phyloP scores from a whole-genome alignment of 2,113 vertebrate species.

The Phycodurus eques region DNA sequence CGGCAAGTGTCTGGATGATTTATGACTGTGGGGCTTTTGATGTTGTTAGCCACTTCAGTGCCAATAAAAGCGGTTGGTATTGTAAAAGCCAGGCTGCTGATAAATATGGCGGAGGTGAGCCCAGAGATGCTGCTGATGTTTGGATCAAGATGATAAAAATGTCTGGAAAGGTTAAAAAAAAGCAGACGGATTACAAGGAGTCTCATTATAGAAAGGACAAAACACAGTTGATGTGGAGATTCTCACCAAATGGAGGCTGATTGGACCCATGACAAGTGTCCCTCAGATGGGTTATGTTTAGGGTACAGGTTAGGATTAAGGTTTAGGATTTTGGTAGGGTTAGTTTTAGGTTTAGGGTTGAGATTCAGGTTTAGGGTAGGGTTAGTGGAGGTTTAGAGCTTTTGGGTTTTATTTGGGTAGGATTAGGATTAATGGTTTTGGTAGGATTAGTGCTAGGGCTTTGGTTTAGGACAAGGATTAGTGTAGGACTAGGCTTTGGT shows the following conservation, averaged over 20 bases:
- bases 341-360: not conserved
- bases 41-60: conserved; percentile 6
- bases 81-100: not conserved
- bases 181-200: conserved; percentile 37
- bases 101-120: not conserved
- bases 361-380: too few species aligned
- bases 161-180: conserved; percentile 54
- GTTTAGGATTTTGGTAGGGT: too few species aligned
- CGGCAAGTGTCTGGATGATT: conserved; percentile 1
- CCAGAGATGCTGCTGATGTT: conserved; percentile 23
- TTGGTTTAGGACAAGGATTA: too few species aligned
- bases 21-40: not conserved
- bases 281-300: not conserved
- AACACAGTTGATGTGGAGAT: conserved; percentile 46
- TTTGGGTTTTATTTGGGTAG: too few species aligned
- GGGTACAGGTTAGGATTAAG: too few species aligned
- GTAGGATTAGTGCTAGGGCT: too few species aligned
- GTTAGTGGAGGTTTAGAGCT: too few species aligned
- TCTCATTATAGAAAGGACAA: conserved; percentile 39
- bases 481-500: too few species aligned
- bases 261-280: conserved; percentile 45
- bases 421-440: too few species aligned
- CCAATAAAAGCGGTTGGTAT: conserved; percentile 7
- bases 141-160: conserved; percentile 39
- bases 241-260: conserved; percentile 46